Evolutionary conservation across 2,113 vertebrate genomes (phyloP).

Genomic region (Myotis lucifugus): DNA sequence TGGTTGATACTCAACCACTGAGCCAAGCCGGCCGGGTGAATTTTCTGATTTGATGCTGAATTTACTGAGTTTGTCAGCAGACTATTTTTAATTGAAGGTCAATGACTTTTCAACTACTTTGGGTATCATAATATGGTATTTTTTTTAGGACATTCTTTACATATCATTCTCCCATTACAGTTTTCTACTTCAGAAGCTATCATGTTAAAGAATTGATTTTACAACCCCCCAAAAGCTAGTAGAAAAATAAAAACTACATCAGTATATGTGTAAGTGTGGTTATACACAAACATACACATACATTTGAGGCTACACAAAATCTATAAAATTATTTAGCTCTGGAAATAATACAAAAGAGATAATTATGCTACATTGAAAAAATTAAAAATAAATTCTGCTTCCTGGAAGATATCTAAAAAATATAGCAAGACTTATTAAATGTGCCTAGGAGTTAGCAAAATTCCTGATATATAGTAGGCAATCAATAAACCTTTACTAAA

Average conservation of each 20-base stretch:
- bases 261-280: neutral
- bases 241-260: neutral
- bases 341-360: constrained; percentile 24
- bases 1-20: too few relatives aligned
- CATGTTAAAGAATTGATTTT: neutral
- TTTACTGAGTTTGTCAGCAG: neutral
- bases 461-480: neutral
- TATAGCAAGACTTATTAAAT: neutral
- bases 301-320: neutral
- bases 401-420: neutral
- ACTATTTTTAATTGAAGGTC: neutral
- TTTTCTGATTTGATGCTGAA: neutral
- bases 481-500: neutral
- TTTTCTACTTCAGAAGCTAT: constrained; percentile 6
- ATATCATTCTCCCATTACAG: neutral
- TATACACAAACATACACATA: neutral
- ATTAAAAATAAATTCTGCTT: constrained; percentile 41
- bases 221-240: neutral
- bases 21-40: neutral
- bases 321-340: neutral
- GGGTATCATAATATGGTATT: neutral
- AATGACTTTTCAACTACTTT: neutral
- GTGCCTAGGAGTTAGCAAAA: constrained; percentile 11
- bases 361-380: neutral
- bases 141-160: neutral